Base-by-base conservation (phyloP, 1,140 invertebrate genomes). In the Procambarus clarkii region DNA sequence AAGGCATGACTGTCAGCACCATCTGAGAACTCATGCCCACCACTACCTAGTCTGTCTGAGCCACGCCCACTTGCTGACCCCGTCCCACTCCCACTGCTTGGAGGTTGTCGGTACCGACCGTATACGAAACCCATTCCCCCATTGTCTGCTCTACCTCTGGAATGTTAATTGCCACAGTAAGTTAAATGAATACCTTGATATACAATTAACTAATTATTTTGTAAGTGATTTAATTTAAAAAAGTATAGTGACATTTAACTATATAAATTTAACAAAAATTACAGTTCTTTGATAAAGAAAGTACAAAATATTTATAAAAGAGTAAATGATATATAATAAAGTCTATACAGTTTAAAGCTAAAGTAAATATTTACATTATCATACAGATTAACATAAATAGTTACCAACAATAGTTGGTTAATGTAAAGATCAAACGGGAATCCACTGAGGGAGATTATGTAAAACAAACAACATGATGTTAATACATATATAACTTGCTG, bases 51-150 rank as follows among this genome's bases (percentile, higher is more conserved):
- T 85, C 88, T 88, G 58, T 90, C 93, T 44, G 89, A 92, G 69
- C 92, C 84, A 85, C 91, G 88, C 54, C 90, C 92, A 88, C 91
- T 93, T 45, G 91, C 87, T 60, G 91, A 92, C 92, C 96, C 96
- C 93, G 96, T 96, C 92, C 91, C 81, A 96, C 95, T 90, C 48
- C 92, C 89, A 58, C 92, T 91, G 71, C 85, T 88, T 93, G 96
- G 95, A 92, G 97, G 97, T 93, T 97, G 97, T 93, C 97, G 95
- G 94, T 97, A 98, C 93, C 97, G 96, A 93, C 96, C 96, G 95
- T 97, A 98, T 93, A 97, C 96, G 94, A 97, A 97, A 93, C 97
- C 95, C 88, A 93, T 74, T 94, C 94, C 93, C 96, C 96, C 93
- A 96, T 96, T 93, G 85, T 96, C 96, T 93, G 96, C 95, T 93